Evolutionary conservation across 2,113 vertebrate genomes (phyloP).

Genomic region (Lutjanus erythropterus): DNA sequence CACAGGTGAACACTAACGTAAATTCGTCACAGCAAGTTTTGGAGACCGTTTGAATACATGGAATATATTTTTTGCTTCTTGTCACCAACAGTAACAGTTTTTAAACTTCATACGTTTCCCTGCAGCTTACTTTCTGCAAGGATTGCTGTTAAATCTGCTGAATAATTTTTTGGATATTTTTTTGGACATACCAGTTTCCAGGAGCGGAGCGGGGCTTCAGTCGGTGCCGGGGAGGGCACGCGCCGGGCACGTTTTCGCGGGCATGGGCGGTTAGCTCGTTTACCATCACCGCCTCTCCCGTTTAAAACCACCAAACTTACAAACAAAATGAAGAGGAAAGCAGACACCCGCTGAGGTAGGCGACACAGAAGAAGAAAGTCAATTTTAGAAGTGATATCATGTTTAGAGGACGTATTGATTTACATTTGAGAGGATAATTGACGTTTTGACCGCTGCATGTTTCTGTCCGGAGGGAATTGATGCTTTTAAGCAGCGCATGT

Average conservation of each 20-base stretch:
- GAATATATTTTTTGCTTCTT: not conserved
- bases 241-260: not conserved
- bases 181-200: too few relatives aligned
- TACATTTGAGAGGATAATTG: conserved; percentile 5
- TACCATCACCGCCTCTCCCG: not conserved
- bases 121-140: not conserved
- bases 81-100: not conserved
- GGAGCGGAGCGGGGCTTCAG: too few relatives aligned
- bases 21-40: not conserved
- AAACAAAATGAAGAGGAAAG: conserved; percentile 10
- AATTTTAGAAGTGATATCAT: not conserved
- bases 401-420: not conserved
- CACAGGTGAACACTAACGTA: not conserved
- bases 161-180: too few relatives aligned
- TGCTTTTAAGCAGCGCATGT: not conserved
- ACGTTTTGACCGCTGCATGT: not conserved
- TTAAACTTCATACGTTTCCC: not conserved
- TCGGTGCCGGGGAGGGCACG: not conserved
- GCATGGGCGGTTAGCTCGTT: not conserved
- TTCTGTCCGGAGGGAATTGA: not conserved
- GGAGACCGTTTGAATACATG: not conserved
- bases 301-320: not conserved
- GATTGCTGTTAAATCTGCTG: not conserved
- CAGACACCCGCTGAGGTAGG: conserved; percentile 8
- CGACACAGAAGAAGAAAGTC: not conserved